These are phyloP conservation scores for Betta splendens DNA, from an alignment of 2,797 vertebrate genomes.

Conservation along the genomic window DNA sequence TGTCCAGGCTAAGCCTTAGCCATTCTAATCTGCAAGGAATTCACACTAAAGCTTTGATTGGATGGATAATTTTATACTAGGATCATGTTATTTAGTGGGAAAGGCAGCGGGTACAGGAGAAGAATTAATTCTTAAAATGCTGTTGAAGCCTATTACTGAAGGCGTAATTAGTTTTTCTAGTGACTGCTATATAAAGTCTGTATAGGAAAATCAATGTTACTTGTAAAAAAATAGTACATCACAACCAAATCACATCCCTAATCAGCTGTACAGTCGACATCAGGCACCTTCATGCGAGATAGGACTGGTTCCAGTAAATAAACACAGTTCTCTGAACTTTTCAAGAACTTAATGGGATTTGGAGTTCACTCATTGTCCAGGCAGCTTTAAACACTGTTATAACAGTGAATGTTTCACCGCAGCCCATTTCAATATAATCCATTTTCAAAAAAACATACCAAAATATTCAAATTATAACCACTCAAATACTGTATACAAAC, in stretches of 20 bases:
- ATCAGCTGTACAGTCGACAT: too few species aligned
- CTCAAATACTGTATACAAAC: too few species aligned
- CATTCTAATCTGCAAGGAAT: conserved; percentile 33
- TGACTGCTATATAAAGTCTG: too few species aligned
- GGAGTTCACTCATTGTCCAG: not conserved
- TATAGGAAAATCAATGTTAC: too few species aligned
- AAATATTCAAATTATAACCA: too few species aligned
- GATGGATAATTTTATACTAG: not conserved
- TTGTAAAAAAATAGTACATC: too few species aligned
- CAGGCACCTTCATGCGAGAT: not conserved
- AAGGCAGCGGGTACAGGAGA: not conserved
- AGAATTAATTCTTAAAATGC: conserved; percentile 1
- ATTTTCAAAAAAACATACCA: not conserved
- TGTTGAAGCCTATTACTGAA: too few species aligned
- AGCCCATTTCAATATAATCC: not conserved
- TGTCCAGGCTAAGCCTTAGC: conserved; percentile 31
- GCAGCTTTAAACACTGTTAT: not conserved
- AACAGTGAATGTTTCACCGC: not conserved
- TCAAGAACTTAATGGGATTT: too few species aligned
- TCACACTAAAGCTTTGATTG: conserved; percentile 16
- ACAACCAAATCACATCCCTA: too few species aligned
- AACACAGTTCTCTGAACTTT: too few species aligned
- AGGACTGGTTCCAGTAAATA: not conserved
- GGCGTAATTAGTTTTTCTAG: too few species aligned
- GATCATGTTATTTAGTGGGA: conserved; percentile 11